Percentiles rank a stretch among this genome's conserved stretches.
Conservation (phyloP, 2,797 vertebrate species). For the Chromis chromis region DNA sequence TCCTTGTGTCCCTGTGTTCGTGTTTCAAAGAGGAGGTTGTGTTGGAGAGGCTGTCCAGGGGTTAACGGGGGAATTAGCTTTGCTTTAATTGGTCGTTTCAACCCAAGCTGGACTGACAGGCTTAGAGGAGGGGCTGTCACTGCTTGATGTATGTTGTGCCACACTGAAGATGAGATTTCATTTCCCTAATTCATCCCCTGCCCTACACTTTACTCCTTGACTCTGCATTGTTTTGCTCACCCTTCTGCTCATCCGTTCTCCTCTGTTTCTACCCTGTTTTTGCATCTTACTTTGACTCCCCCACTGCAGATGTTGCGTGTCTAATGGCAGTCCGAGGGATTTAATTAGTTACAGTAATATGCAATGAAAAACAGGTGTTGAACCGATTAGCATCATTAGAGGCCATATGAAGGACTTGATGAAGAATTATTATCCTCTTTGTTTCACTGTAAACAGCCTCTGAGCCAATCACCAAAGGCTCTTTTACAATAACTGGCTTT, state of each 20-base stretch:
- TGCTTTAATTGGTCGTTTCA: slow-evolving; percentile 85
- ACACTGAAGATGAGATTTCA: slow-evolving; percentile 85
- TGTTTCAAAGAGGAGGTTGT: slow-evolving; percentile 2
- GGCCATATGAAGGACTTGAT: slow-evolving; percentile 42
- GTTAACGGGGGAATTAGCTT: slow-evolving; percentile 85
- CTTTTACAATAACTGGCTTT: not conserved
- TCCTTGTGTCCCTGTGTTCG: not conserved
- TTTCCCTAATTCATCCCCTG: slow-evolving; percentile 85
- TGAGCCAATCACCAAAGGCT: not conserved
- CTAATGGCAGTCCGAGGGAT: slow-evolving; percentile 59
- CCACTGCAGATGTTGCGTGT: slow-evolving; percentile 51
- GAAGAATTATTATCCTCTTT: slow-evolving; percentile 27
- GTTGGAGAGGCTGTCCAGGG: slow-evolving; percentile 45
- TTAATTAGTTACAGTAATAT: slow-evolving; percentile 74
- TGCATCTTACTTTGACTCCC: not conserved
- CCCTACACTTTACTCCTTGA: slow-evolving; percentile 34
- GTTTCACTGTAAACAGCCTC: not conserved
- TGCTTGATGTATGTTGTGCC: slow-evolving; percentile 82
- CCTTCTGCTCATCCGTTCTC: slow-evolving; percentile 47
- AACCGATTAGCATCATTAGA: slow-evolving; percentile 83
- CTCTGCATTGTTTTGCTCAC: slow-evolving; percentile 23
- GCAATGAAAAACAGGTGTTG: slow-evolving; percentile 51
- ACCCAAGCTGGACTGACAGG: slow-evolving; percentile 76
- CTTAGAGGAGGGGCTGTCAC: slow-evolving; percentile 85
- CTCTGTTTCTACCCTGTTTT: not conserved